phyloP scores from a whole-genome alignment of 2,888 invertebrate species.

The Drosophila trichaetosa region DNA sequence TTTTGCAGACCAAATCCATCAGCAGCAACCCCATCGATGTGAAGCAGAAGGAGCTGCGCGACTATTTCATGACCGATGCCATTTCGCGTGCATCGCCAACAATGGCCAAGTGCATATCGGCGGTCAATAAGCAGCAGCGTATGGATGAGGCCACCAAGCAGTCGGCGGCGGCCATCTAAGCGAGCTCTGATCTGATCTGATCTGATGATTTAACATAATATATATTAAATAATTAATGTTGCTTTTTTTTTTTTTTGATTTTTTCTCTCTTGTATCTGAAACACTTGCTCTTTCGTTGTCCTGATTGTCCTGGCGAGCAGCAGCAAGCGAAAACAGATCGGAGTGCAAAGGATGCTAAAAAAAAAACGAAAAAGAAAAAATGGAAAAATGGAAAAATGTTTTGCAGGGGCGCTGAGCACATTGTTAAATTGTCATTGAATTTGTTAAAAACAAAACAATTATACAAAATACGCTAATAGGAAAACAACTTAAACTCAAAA shows the following conservation, averaged over 20 bases:
- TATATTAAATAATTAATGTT: conserved; percentile 73
- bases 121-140: conserved; percentile 89
- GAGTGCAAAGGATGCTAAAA: conserved; percentile 18
- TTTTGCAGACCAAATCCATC: conserved; percentile 85
- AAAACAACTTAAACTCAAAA: conserved; percentile 48
- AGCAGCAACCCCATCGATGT: conserved; percentile 88
- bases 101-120: conserved; percentile 99
- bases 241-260: conserved; percentile 36
- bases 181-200: conserved; percentile 18
- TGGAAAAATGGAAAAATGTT: conserved; percentile 2
- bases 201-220: conserved; percentile 59
- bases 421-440: conserved; percentile 55
- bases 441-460: conserved; percentile 65
- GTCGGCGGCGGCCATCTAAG: conserved; percentile 69
- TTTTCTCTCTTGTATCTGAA: conserved; percentile 27
- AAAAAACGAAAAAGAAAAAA: not conserved
- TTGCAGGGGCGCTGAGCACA: conserved; percentile 26
- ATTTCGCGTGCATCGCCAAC: conserved; percentile 98
- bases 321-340: conserved; percentile 14
- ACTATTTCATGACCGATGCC: conserved; percentile 97
- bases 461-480: conserved; percentile 60
- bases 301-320: not conserved
- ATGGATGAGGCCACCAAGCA: conserved; percentile 65
- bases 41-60: conserved; percentile 91
- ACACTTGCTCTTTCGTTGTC: conserved; percentile 46